A percentile compares a stretch with the other conserved stretches of the same genome.
Evolutionary conservation across 2,888 invertebrate genomes (phyloP).

Genomic region (Tinea trinotella): DNA sequence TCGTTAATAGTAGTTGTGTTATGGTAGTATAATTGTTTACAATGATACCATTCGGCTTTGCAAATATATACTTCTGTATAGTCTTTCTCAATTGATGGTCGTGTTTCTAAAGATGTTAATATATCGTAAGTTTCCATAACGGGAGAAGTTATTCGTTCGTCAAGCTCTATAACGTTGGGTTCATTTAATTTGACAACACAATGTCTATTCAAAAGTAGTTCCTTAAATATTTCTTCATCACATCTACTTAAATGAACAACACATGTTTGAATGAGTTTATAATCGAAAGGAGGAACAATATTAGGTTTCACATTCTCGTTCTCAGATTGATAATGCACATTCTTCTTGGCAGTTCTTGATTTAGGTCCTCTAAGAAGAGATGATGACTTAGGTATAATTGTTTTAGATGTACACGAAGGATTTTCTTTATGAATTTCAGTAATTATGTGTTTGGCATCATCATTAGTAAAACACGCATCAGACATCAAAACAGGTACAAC

Average conservation of each 20-base stretch:
- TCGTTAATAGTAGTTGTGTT: neutral
- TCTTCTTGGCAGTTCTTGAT: too few species aligned
- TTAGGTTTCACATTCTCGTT: too few species aligned
- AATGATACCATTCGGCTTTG: conserved; percentile 27
- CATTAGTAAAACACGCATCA: too few species aligned
- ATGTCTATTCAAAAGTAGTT: conserved; percentile 29
- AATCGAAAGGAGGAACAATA: too few species aligned
- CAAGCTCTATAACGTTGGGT: conserved; percentile 30
- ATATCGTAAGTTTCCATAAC: conserved; percentile 39
- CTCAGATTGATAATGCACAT: too few species aligned
- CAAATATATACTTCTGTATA: conserved; percentile 20
- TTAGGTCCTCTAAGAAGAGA: too few species aligned
- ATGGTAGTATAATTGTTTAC: conserved; percentile 1
- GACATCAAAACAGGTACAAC: too few species aligned
- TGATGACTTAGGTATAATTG: too few species aligned
- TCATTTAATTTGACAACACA: conserved; percentile 38
- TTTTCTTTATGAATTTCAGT: too few species aligned
- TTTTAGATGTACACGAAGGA: too few species aligned
- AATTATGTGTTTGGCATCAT: too few species aligned
- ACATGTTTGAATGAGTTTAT: conserved; percentile 18
- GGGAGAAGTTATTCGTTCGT: conserved; percentile 33
- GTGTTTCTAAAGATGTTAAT: conserved; percentile 26
- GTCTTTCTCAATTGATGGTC: neutral
- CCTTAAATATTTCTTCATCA: conserved; percentile 36
- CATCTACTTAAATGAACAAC: conserved; percentile 31